Evolutionary conservation across 2,113 vertebrate genomes (phyloP), one percentile per base, ranked within the genome.

Genomic region (Alosa alosa): DNA sequence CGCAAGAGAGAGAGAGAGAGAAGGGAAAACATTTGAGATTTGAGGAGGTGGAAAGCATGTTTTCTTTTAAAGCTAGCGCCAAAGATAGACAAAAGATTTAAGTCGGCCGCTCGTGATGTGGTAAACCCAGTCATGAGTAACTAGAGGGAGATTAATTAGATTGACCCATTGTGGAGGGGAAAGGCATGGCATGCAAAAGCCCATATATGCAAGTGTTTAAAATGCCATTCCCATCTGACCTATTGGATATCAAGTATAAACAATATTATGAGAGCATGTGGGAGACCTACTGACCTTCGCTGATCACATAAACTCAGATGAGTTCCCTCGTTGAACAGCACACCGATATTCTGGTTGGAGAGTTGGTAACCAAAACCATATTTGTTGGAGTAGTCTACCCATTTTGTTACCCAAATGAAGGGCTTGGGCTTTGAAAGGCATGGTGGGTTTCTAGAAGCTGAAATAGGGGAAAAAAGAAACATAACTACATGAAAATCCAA

Each of bases 301-400:
- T 97, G 96, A 64, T 98, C 95, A 22, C 97, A 97, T 1, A 99
- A 95, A 0, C 94, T 96, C 92, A 99, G 96, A 90, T 99, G 98
- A 0, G 97, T 99, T 89, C 98, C 98, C 0, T 99, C 96, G 3
- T 99, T 99, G 95, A 99, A 99, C 83, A 99, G 96, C 75, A 99
- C 97, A 0, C 98, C 97, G 0, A 99, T 97, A 18, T 94, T 97
- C 88, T 95, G 96, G 95, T 98, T 98, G 50, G 98, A 99, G 47
- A 99, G 97, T 90, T 99, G 97, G 90, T 99, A 99, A 78, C 98
- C 98, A 87, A 99, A 99, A 47, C 98, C 98, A 0, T 98, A 99
- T 91, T 99, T 99, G 94, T 99, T 99, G 64, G 98, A 99, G 90
- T 99, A 99, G 91, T 99, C 98, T 0, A 99, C 97, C 98, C 98